Percentiles rank a stretch among this genome's conserved stretches.
Evolutionary conservation across 2,113 vertebrate species (phyloP).

Genomic region (Neomonachus schauinslandi): DNA sequence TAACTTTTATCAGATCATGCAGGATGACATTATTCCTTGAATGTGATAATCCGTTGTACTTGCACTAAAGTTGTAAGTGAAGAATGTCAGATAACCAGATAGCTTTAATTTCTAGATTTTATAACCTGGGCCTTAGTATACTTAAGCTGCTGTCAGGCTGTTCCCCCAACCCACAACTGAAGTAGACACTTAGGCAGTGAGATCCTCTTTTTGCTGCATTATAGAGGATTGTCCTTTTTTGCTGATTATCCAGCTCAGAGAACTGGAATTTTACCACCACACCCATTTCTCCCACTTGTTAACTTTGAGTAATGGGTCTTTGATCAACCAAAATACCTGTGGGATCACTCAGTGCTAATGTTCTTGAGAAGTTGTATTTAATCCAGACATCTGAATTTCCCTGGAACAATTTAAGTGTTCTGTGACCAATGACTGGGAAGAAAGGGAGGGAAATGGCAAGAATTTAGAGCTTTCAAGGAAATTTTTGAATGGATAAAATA

Average conservation of each 20-base stretch:
- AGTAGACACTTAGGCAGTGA: neutral
- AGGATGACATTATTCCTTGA: slow-evolving; percentile 37
- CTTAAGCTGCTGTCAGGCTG: neutral
- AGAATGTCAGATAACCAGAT: neutral
- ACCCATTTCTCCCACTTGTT: slow-evolving; percentile 53
- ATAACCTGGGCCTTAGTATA: neutral
- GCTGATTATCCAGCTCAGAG: slow-evolving; percentile 47
- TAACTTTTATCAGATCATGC: neutral
- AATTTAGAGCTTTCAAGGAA: slow-evolving; percentile 3
- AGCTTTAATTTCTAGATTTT: slow-evolving; percentile 39
- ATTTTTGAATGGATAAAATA: neutral
- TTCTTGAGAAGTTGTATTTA: slow-evolving; percentile 54
- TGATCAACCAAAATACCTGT: slow-evolving; percentile 60
- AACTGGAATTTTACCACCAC: slow-evolving; percentile 67
- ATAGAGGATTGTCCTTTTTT: neutral
- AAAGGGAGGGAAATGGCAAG: neutral
- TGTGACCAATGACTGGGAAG: neutral
- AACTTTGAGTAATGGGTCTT: slow-evolving; percentile 54
- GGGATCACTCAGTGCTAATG: slow-evolving; percentile 16
- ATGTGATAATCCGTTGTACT: neutral
- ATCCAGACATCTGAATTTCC: slow-evolving; percentile 9
- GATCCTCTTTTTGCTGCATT: neutral
- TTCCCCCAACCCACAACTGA: neutral
- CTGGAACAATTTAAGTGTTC: neutral
- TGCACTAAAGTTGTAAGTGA: neutral